Conservation (phyloP, 1,140 invertebrate species). For the Drosophila micromelanica region DNA sequence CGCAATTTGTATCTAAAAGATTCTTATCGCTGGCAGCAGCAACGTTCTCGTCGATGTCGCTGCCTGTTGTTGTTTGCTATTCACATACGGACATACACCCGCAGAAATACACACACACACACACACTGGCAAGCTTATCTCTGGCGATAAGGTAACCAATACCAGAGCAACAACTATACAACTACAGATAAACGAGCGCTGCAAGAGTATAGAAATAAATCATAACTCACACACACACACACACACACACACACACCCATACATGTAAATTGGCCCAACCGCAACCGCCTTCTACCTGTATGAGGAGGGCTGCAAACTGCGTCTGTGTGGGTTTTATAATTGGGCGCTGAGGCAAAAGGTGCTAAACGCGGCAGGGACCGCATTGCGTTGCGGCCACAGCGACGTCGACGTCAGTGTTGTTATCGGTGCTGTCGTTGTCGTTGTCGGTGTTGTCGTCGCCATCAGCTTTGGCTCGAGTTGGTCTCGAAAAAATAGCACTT, state of each 20-base stretch:
- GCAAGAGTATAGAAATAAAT: constrained; percentile 71
- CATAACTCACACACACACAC: constrained; percentile 71
- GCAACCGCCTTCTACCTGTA: constrained; percentile 2
- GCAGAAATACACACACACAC: neutral
- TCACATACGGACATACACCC: constrained; percentile 25
- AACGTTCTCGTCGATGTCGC: constrained; percentile 11
- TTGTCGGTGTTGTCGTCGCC: constrained; percentile 37
- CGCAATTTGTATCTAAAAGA: constrained; percentile 81
- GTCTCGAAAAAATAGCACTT: constrained; percentile 70
- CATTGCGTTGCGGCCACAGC: constrained; percentile 63
- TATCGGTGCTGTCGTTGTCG: constrained; percentile 18
- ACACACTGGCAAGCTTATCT: constrained; percentile 55
- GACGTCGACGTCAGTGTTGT: constrained; percentile 24
- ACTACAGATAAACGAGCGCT: constrained; percentile 4
- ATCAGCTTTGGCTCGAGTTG: constrained; percentile 48
- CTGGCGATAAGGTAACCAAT: constrained; percentile 76
- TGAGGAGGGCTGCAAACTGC: constrained; percentile 18
- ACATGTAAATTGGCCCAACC: constrained; percentile 5
- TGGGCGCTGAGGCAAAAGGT: constrained; percentile 68
- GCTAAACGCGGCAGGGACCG: constrained; percentile 65
- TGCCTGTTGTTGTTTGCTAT: constrained; percentile 51
- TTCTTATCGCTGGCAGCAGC: constrained; percentile 67
- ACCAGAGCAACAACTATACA: constrained; percentile 24
- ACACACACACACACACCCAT: constrained; percentile 59
- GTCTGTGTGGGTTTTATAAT: constrained; percentile 70